These are phyloP conservation scores for Apis cerana DNA, from an alignment of 1,140 invertebrate species.

Conservation along the genomic window DNA sequence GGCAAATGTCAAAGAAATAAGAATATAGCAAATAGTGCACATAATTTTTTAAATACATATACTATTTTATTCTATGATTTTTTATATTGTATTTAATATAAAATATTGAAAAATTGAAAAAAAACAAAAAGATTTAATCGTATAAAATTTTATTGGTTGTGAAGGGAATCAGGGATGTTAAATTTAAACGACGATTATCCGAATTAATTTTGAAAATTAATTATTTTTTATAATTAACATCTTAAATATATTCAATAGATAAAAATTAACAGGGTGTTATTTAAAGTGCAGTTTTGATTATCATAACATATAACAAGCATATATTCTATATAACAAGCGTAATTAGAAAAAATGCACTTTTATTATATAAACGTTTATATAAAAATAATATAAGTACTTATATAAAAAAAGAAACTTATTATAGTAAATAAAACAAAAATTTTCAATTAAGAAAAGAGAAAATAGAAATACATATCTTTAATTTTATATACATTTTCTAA, in stretches of 20 bases:
- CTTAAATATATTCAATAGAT: not conserved
- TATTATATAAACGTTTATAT: not conserved
- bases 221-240: not conserved
- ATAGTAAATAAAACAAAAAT: constrained; percentile 1
- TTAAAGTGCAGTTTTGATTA: not conserved
- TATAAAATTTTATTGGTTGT: not conserved
- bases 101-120: not conserved
- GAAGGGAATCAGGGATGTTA: constrained; percentile 32
- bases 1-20: not conserved
- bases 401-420: constrained; percentile 10
- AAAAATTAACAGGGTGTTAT: not conserved
- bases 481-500: not conserved
- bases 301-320: no score
- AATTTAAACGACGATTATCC: constrained; percentile 34
- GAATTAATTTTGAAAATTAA: constrained; percentile 12
- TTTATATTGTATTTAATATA: no score
- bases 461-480: no score
- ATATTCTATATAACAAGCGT: not conserved
- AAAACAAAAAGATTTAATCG: not conserved
- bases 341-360: not conserved
- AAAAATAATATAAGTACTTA: constrained; percentile 18
- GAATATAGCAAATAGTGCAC: not conserved
- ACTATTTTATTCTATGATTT: constrained; percentile 11
- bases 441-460: no score
- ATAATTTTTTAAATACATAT: not conserved